Evolutionary conservation across 23 tunicate genomes (phyloP).

Genomic region (Styela plicata): DNA sequence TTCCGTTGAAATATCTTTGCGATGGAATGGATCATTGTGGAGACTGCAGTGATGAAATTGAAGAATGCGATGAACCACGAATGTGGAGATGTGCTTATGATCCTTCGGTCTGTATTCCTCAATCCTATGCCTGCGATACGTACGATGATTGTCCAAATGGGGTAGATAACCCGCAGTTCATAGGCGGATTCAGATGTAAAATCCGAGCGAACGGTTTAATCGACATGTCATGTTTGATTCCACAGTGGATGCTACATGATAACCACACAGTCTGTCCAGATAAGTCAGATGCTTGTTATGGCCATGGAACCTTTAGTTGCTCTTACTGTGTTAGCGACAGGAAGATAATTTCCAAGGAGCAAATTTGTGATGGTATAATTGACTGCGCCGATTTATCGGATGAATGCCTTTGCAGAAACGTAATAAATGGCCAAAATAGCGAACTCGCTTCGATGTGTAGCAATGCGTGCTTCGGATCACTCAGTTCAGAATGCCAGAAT

Average conservation of each 20-base stretch:
- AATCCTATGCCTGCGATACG: slow-evolving; percentile 33
- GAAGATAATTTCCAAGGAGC: slow-evolving; percentile 6
- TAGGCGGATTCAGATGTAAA: slow-evolving; percentile 8
- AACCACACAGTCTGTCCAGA: slow-evolving; percentile 6
- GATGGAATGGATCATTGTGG: slow-evolving; percentile 48
- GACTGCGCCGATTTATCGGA: slow-evolving; percentile 10
- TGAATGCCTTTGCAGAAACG: slow-evolving; percentile 13
- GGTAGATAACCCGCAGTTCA: slow-evolving; percentile 16
- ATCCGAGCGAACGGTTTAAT: not conserved
- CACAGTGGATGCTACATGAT: slow-evolving; percentile 15
- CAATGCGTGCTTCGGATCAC: not conserved
- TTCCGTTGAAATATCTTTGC: slow-evolving; percentile 28
- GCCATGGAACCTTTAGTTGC: slow-evolving; percentile 5
- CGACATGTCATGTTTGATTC: not conserved
- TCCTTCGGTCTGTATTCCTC: slow-evolving; percentile 12
- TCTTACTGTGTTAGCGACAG: slow-evolving; percentile 2
- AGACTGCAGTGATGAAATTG: slow-evolving; percentile 54
- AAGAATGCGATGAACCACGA: slow-evolving; percentile 35
- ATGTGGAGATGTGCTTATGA: slow-evolving; percentile 38
- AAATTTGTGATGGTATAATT: slow-evolving; percentile 29
- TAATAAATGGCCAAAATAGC: not conserved
- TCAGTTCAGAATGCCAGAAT: not conserved
- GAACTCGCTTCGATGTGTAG: not conserved
- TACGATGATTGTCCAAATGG: slow-evolving; percentile 31
- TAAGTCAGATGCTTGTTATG: slow-evolving; percentile 29